Conservation (phyloP, 2,113 vertebrate genomes). For the Prunella himalayana region DNA sequence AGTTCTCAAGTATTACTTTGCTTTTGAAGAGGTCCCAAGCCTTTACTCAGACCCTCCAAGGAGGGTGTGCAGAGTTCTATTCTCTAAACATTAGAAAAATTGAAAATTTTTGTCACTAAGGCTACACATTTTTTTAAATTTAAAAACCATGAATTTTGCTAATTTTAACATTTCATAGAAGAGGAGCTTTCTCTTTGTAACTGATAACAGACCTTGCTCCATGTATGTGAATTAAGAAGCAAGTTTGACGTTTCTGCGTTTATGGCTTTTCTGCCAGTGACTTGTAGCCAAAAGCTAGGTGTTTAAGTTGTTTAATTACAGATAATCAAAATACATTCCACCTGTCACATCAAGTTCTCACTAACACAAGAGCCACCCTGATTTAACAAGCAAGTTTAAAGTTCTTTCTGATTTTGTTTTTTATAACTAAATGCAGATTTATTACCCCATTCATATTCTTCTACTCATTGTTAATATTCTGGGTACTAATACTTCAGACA, state of each 20-base stretch:
- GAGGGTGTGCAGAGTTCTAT: background rate
- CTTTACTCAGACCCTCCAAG: background rate
- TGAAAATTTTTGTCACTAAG: background rate
- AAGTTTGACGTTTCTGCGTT: background rate
- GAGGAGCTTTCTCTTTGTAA: background rate
- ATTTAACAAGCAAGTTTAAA: background rate
- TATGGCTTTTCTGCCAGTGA: background rate
- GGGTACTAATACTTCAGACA: background rate
- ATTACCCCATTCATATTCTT: background rate
- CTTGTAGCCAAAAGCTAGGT: background rate
- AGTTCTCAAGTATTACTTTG: background rate
- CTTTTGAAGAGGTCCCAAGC: background rate
- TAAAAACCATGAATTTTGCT: background rate
- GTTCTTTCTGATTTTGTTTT: background rate
- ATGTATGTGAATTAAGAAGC: background rate
- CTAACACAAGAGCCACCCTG: background rate
- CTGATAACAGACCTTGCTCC: background rate
- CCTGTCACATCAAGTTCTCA: background rate
- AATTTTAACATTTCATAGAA: background rate
- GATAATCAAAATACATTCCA: background rate
- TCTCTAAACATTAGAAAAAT: background rate
- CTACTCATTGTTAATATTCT: background rate
- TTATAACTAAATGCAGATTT: background rate
- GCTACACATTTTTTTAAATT: background rate
- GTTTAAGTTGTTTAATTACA: background rate